phyloP scores from a whole-genome alignment of 2,888 invertebrate genomes.

The Chironomus riparius region DNA sequence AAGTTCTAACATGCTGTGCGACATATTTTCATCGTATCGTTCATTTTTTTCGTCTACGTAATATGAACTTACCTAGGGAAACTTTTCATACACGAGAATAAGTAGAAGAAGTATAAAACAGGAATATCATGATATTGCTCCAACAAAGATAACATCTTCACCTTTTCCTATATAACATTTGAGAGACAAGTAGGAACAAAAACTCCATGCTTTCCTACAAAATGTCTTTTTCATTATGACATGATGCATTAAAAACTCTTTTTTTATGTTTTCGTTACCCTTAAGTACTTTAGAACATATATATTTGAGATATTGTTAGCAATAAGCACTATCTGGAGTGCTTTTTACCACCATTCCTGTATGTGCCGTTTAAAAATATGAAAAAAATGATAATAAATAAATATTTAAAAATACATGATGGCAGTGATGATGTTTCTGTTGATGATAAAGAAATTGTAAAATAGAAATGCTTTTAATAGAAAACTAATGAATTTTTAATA shows the following conservation, averaged over 20 bases:
- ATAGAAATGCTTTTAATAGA: background rate
- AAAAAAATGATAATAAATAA: background rate
- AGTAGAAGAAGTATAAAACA: background rate
- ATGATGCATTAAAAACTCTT: background rate
- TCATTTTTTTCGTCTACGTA: too few relatives aligned
- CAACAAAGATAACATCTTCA: background rate
- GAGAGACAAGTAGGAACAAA: background rate
- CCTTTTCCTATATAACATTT: background rate
- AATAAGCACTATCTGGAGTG: too few relatives aligned
- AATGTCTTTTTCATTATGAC: background rate
- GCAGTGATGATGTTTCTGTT: background rate
- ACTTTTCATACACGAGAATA: background rate
- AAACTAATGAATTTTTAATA: background rate
- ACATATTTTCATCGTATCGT: too few relatives aligned
- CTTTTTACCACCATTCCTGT: background rate
- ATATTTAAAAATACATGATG: background rate
- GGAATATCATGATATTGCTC: background rate
- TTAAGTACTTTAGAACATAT: background rate
- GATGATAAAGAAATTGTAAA: background rate
- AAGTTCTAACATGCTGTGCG: background rate
- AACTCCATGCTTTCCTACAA: background rate
- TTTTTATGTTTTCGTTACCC: background rate
- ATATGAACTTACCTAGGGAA: background rate
- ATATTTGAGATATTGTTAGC: background rate
- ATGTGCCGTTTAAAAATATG: background rate